Evolutionary conservation across 2,797 vertebrate species (phyloP).

Genomic region (Sphaeramia orbicularis): DNA sequence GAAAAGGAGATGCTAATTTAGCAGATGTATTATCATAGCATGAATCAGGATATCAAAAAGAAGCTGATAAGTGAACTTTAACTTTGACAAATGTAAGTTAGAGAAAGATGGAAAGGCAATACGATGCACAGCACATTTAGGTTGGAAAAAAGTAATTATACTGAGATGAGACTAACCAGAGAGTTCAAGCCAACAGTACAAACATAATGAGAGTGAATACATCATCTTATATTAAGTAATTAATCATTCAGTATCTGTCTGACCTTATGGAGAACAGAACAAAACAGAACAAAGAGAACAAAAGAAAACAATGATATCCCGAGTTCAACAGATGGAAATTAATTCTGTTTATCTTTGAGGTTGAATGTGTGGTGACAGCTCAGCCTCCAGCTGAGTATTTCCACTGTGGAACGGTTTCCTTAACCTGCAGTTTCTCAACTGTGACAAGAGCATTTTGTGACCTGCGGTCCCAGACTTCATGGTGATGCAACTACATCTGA

Average conservation of each 20-base stretch:
- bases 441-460: conserved; percentile 35
- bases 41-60: no score
- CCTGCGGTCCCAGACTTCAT: conserved; percentile 16
- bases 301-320: conserved; percentile 2
- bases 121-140: no score
- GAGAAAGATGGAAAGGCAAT: no score
- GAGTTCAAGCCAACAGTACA: conserved; percentile 1
- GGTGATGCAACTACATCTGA: conserved; percentile 7
- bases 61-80: no score
- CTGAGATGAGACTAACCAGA: background rate
- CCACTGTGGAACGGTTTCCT: conserved; percentile 15
- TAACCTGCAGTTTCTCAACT: conserved; percentile 17
- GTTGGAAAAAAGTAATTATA: no score
- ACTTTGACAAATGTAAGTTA: no score
- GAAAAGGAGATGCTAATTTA: no score
- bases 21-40: no score
- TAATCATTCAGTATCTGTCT: conserved; percentile 4
- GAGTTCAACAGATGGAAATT: conserved; percentile 6
- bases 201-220: background rate
- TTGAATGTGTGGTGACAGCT: conserved; percentile 17
- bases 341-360: conserved; percentile 16
- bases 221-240: background rate
- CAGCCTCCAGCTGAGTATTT: conserved; percentile 23
- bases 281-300: conserved; percentile 2
- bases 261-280: background rate